phyloP scores from a whole-genome alignment of 2,888 invertebrate genomes.

The Archaeoteleia sp. region DNA sequence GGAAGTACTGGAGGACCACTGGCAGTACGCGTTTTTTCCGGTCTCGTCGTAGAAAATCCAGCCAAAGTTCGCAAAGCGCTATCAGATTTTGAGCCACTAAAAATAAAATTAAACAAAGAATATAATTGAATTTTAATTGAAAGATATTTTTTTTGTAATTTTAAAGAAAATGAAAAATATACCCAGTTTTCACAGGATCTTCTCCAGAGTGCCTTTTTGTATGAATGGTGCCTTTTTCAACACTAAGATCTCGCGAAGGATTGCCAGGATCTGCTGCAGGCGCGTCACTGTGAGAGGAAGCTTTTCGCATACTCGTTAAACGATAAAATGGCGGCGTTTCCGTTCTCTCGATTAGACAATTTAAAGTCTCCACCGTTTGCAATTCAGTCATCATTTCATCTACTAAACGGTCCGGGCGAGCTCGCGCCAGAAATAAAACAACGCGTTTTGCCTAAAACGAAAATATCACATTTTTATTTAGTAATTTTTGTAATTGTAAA shows the following conservation, averaged over 20 bases:
- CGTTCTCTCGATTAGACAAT: constrained; percentile 96
- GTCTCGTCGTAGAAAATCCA: constrained; percentile 78
- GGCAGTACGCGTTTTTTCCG: constrained; percentile 80
- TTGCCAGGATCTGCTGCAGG: constrained; percentile 76
- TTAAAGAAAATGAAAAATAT: constrained; percentile 55
- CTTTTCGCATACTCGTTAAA: constrained; percentile 92
- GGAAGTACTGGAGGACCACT: constrained; percentile 79
- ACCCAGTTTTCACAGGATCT: constrained; percentile 88
- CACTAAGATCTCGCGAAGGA: constrained; percentile 79
- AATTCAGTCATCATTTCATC: constrained; percentile 98
- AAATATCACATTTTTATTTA: constrained; percentile 5
- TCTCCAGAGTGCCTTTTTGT: constrained; percentile 95
- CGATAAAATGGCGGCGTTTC: constrained; percentile 99
- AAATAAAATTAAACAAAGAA: constrained; percentile 2
- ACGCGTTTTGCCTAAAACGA: constrained; percentile 91
- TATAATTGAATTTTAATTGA: constrained; percentile 2
- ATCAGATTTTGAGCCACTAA: constrained; percentile 79
- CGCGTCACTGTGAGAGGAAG: constrained; percentile 85
- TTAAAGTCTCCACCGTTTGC: constrained; percentile 96
- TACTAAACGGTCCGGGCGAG: constrained; percentile 92
- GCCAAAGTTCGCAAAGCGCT: constrained; percentile 78
- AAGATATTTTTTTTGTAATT: constrained; percentile 1
- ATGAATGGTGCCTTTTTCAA: constrained; percentile 96
- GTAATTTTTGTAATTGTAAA: not conserved
- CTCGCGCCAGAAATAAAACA: constrained; percentile 92